These are phyloP conservation scores for Oncorhynchus tshawytscha DNA, from an alignment of 2,113 vertebrate genomes.

Conservation along the genomic window DNA sequence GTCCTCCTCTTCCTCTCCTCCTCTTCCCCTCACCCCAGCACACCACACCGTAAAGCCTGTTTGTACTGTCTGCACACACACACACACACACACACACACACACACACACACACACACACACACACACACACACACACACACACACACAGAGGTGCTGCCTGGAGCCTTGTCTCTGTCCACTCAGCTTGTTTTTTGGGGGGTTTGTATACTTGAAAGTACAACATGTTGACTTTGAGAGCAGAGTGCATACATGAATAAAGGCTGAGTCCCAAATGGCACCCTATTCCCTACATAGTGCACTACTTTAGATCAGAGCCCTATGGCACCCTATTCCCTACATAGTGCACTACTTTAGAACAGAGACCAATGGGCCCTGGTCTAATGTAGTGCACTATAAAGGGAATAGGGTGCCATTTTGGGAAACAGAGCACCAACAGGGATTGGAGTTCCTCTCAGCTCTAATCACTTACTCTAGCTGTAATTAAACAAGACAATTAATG, in stretches of 20 bases:
- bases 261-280: background rate
- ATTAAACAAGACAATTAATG: constrained; percentile 66
- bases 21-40: constrained; percentile 2
- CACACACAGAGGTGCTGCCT: constrained; percentile 40
- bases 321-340: too few relatives aligned
- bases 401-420: too few relatives aligned
- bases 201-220: constrained; percentile 41
- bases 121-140: background rate
- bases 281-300: too few relatives aligned
- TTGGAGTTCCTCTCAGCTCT: constrained; percentile 35
- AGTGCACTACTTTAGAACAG: too few relatives aligned
- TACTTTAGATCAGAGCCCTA: too few relatives aligned
- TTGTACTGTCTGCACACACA: constrained; percentile 35
- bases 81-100: too few relatives aligned
- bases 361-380: too few relatives aligned
- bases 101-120: background rate
- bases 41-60: background rate
- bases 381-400: too few relatives aligned
- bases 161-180: constrained; percentile 44
- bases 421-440: constrained; percentile 32
- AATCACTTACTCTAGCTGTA: constrained; percentile 44
- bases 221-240: constrained; percentile 44
- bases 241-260: constrained; percentile 29
- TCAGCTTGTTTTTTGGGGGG: constrained; percentile 23
- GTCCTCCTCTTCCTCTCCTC: too few relatives aligned